phyloP scores from a whole-genome alignment of 2,888 invertebrate species.

The Elegia similella region DNA sequence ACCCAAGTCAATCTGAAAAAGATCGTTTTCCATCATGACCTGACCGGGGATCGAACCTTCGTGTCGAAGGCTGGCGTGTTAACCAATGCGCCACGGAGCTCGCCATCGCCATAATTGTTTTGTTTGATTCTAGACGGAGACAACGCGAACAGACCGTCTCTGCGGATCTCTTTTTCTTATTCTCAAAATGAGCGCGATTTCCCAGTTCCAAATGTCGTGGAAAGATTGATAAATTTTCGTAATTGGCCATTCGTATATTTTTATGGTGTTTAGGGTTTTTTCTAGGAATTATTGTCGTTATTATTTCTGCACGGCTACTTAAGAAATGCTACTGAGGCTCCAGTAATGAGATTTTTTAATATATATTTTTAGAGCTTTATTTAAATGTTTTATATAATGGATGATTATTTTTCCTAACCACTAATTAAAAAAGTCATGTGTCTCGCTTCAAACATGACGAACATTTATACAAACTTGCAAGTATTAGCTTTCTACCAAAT shows the following conservation, averaged over 20 bases:
- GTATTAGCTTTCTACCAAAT: too few species aligned
- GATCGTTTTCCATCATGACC: too few species aligned
- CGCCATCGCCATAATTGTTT: too few species aligned
- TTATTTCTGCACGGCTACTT: neutral
- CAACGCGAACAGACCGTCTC: neutral
- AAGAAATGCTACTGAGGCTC: neutral
- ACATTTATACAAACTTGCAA: too few species aligned
- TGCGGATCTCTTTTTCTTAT: conserved; percentile 28
- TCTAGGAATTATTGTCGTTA: conserved; percentile 11
- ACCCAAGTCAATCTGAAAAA: too few species aligned
- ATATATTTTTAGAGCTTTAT: neutral
- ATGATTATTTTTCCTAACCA: too few species aligned
- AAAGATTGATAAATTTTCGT: conserved; percentile 57
- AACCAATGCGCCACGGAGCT: too few species aligned
- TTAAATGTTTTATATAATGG: too few species aligned
- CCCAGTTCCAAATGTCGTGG: conserved; percentile 42
- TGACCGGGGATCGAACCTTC: too few species aligned
- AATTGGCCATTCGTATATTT: conserved; percentile 41
- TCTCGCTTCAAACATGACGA: too few species aligned
- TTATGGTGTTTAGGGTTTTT: conserved; percentile 13
- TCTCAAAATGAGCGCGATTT: conserved; percentile 26
- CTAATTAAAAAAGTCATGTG: too few species aligned
- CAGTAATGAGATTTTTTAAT: neutral
- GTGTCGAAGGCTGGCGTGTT: too few species aligned
- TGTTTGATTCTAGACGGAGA: neutral